Conservation (phyloP, 2,113 vertebrate genomes). For the Enhydra lutris region DNA sequence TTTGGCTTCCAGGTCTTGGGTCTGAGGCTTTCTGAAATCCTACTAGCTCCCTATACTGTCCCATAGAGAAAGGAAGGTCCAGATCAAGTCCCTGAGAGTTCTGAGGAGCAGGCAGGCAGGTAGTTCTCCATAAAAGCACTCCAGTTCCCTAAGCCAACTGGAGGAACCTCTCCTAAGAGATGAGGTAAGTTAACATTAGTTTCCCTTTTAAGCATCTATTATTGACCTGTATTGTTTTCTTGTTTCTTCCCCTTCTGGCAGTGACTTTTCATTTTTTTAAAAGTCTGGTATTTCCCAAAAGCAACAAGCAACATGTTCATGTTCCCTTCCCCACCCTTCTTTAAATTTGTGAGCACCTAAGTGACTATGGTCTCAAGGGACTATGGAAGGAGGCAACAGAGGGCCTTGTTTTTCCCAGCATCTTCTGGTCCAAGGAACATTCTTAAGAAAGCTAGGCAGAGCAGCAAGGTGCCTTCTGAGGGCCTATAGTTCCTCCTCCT, state of each 20-base stretch:
- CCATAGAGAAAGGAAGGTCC: background rate
- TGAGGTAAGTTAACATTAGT: background rate
- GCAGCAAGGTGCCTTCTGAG: too few relatives aligned
- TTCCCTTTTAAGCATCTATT: background rate
- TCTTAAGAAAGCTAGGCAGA: background rate
- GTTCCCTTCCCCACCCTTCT: background rate
- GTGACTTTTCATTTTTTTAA: conserved; percentile 17
- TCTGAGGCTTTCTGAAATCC: background rate
- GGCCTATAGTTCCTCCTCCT: accelerated
- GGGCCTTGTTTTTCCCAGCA: background rate
- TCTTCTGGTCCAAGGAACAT: background rate
- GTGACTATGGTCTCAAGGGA: background rate
- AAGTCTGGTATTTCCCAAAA: background rate
- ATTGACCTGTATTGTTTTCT: background rate
- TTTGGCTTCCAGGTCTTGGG: background rate
- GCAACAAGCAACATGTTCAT: background rate
- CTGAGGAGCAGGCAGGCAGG: background rate
- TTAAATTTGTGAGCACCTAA: background rate
- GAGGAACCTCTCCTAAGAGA: background rate
- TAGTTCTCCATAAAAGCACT: background rate
- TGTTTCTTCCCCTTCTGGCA: background rate
- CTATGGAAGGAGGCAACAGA: background rate
- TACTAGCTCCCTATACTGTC: background rate
- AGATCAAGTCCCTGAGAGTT: background rate
- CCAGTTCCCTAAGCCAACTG: background rate